Evolutionary conservation across 2,797 vertebrate genomes (phyloP).

Genomic region (Alca torda): DNA sequence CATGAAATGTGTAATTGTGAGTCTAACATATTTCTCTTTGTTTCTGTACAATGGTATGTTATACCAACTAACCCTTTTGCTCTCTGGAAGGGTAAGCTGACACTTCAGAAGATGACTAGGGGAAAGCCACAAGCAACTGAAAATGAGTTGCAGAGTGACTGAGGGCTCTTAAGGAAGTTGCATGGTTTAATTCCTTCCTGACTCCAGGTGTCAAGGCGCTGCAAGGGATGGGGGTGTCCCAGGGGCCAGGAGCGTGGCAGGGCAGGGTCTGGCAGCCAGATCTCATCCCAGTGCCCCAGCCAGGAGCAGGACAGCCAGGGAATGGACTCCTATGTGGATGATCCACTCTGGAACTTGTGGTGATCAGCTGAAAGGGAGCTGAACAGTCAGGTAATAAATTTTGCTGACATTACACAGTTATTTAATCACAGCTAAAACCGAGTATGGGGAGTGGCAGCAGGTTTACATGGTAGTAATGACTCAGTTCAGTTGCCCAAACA

Average conservation of each 20-base stretch:
- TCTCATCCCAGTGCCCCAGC: background rate
- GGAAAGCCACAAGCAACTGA: background rate
- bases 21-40: background rate
- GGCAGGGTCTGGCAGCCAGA: background rate
- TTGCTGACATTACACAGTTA: background rate
- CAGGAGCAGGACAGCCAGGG: background rate
- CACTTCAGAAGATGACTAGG: background rate
- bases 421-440: background rate
- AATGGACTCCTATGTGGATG: background rate
- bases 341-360: background rate
- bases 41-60: background rate
- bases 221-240: accelerated
- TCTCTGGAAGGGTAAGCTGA: background rate
- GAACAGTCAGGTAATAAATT: background rate
- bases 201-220: background rate
- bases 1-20: background rate
- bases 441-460: background rate
- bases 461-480: background rate
- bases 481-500: background rate
- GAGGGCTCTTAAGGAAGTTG: background rate
- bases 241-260: background rate
- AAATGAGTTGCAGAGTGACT: background rate
- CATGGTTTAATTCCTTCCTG: background rate
- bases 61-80: background rate
- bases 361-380: background rate